phyloP scores from a whole-genome alignment of 92 coral and sea anemone species.

The Anthopleura xanthogrammica region DNA sequence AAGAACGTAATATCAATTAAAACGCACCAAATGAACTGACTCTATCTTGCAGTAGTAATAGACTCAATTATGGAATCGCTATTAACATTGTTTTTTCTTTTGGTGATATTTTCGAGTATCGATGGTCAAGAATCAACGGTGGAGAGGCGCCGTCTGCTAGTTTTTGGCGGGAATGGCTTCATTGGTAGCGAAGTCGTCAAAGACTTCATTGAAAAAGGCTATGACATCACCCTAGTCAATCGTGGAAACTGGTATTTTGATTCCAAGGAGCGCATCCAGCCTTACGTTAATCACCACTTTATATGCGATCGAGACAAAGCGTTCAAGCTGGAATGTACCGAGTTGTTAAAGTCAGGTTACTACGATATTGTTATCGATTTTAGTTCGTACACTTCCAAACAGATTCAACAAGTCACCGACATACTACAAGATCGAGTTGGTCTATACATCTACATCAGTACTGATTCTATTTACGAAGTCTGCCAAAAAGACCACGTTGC shows the following conservation, averaged over 20 bases:
- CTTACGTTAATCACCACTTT: slow-evolving; percentile 62
- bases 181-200: slow-evolving; percentile 85
- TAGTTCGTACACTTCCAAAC: slow-evolving; percentile 80
- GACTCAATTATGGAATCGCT: neutral
- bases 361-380: slow-evolving; percentile 96
- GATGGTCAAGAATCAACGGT: slow-evolving; percentile 9
- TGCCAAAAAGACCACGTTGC: slow-evolving; percentile 80
- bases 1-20: neutral
- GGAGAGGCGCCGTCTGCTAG: slow-evolving; percentile 55
- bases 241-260: slow-evolving; percentile 96
- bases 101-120: slow-evolving; percentile 10
- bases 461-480: slow-evolving; percentile 91
- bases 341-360: slow-evolving; percentile 57
- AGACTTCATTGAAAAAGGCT: slow-evolving; percentile 60
- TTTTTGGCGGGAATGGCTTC: slow-evolving; percentile 97
- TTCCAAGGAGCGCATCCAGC: slow-evolving; percentile 80
- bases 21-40: neutral
- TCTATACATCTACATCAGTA: slow-evolving; percentile 84
- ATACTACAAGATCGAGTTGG: slow-evolving; percentile 72
- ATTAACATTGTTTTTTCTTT: neutral
- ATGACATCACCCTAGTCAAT: slow-evolving; percentile 74
- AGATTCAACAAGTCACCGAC: slow-evolving; percentile 72
- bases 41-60: neutral
- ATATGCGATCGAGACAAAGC: slow-evolving; percentile 85
- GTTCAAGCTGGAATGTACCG: slow-evolving; percentile 77